phyloP scores from a whole-genome alignment of 2,888 invertebrate genomes.

The Andrena camellia region DNA sequence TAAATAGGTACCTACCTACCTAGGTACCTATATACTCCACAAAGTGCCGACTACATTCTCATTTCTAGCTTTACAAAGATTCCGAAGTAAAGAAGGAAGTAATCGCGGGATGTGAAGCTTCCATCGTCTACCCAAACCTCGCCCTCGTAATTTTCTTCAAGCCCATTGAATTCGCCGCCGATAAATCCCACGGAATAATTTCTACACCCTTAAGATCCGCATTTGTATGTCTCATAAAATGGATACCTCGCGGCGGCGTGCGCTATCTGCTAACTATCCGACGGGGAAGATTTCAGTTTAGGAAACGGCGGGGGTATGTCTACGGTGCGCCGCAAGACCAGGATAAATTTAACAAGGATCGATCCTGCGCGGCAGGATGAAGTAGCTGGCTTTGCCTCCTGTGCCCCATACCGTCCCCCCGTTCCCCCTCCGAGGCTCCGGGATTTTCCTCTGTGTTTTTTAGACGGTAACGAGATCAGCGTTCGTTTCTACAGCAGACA shows the following conservation, averaged over 20 bases:
- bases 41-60: not conserved
- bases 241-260: not conserved
- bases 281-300: conserved; percentile 11
- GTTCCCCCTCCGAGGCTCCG: conserved; percentile 2
- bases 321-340: not conserved
- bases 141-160: conserved; percentile 22
- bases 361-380: conserved; percentile 34
- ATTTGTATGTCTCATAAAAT: not conserved
- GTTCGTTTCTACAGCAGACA: conserved; percentile 69
- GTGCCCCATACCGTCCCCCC: not conserved
- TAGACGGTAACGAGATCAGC: conserved; percentile 79
- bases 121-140: not conserved
- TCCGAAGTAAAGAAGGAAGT: not conserved
- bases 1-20: not conserved
- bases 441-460: conserved; percentile 63
- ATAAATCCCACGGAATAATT: conserved; percentile 27
- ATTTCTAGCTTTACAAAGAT: not conserved
- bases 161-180: conserved; percentile 18
- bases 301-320: not conserved
- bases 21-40: not conserved
- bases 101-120: conserved; percentile 18
- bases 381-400: conserved; percentile 25
- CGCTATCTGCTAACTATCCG: not conserved
- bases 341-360: conserved; percentile 36
- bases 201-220: not conserved